Percentiles rank a stretch among this genome's conserved stretches.
phyloP scores from a whole-genome alignment of 1,140 invertebrate species.

The Ips typographus region DNA sequence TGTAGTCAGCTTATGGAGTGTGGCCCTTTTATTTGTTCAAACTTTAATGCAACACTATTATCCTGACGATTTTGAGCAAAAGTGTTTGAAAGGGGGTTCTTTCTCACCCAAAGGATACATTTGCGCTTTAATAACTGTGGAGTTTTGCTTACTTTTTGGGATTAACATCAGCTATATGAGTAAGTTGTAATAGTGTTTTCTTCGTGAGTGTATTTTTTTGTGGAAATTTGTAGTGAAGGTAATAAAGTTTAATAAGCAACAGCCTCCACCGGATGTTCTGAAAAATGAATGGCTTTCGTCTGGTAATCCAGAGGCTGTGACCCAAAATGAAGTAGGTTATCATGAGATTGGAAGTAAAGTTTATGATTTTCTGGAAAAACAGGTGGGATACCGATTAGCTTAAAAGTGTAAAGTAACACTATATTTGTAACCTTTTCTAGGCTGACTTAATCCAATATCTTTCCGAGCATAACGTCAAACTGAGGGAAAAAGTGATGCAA shows the following conservation, averaged over 20 bases:
- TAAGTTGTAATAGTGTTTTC: constrained; percentile 49
- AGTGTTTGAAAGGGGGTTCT: constrained; percentile 59
- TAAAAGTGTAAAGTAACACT: background rate
- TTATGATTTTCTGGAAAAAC: constrained; percentile 65
- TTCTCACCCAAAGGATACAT: constrained; percentile 63
- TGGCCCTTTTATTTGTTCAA: constrained; percentile 59
- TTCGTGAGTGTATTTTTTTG: background rate
- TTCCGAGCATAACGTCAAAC: constrained; percentile 55
- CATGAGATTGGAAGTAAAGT: constrained; percentile 58
- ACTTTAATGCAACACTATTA: constrained; percentile 65
- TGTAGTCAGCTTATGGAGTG: constrained; percentile 64
- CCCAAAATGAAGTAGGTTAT: constrained; percentile 59
- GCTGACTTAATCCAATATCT: constrained; percentile 57
- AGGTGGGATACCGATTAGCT: constrained; percentile 47
- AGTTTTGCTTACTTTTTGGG: constrained; percentile 58
- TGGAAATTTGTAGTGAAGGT: constrained; percentile 56
- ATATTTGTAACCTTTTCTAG: constrained; percentile 38
- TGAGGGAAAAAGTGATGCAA: constrained; percentile 55
- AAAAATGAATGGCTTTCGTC: constrained; percentile 60
- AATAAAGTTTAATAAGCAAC: constrained; percentile 59
- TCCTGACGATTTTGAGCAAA: constrained; percentile 59
- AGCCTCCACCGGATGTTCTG: constrained; percentile 59
- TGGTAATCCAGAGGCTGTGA: constrained; percentile 55
- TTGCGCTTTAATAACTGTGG: constrained; percentile 57
- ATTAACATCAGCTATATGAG: constrained; percentile 62